Evolutionary conservation across 2,113 vertebrate genomes (phyloP).

Genomic region (Phalacrocorax brasilianus): DNA sequence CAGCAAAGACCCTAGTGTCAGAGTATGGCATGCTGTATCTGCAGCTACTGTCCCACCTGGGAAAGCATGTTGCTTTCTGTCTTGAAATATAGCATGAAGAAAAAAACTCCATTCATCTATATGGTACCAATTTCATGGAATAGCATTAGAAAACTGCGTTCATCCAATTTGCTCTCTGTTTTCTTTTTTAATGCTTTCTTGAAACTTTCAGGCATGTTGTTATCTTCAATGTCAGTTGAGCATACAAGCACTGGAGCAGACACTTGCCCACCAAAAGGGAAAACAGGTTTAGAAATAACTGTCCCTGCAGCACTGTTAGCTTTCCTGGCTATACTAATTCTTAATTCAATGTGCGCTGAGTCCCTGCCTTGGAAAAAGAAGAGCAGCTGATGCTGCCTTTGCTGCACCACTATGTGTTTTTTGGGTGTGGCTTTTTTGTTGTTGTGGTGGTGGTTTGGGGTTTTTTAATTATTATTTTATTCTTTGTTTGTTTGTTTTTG

Average conservation of each 20-base stretch:
- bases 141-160: background rate
- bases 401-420: background rate
- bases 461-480: too few species aligned
- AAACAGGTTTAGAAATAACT: slow-evolving; percentile 35
- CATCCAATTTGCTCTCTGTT: background rate
- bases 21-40: background rate
- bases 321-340: background rate
- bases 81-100: background rate
- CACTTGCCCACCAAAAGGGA: background rate
- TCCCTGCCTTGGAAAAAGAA: background rate
- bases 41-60: background rate
- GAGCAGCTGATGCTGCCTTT: background rate
- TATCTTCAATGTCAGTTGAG: background rate
- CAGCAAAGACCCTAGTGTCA: background rate
- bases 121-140: background rate
- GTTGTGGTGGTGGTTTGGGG: too few species aligned
- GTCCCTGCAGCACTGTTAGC: background rate
- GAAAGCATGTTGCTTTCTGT: background rate
- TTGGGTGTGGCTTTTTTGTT: too few species aligned
- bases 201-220: background rate
- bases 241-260: background rate
- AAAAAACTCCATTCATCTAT: background rate
- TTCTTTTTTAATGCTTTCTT: background rate
- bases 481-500: too few species aligned
- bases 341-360: background rate